phyloP scores from a whole-genome alignment of 2,113 vertebrate species.

The Platichthys flesus region DNA sequence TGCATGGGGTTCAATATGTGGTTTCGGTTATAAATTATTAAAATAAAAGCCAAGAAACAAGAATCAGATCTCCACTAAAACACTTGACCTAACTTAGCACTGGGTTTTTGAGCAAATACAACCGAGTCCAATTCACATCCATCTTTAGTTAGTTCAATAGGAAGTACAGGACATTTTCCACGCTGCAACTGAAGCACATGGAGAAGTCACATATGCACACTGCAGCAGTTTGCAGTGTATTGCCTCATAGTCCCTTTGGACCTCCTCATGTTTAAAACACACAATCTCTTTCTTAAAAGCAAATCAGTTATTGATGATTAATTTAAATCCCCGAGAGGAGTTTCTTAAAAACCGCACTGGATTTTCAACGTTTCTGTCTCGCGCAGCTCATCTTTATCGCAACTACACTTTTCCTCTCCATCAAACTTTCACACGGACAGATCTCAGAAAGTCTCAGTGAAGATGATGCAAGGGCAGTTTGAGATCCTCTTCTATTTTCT shows the following conservation, averaged over 20 bases:
- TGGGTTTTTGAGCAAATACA: not conserved
- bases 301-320: conserved; percentile 72
- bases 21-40: no score
- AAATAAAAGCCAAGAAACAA: not conserved
- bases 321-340: conserved; percentile 55
- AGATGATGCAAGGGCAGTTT: conserved; percentile 50
- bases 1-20: not conserved
- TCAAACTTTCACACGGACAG: conserved; percentile 23
- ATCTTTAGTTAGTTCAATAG: conserved; percentile 1
- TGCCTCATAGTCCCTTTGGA: conserved; percentile 69
- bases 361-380: conserved; percentile 25
- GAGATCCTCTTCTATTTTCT: not conserved
- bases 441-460: conserved; percentile 13
- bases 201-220: conserved; percentile 16
- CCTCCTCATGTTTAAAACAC: conserved; percentile 72
- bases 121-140: not conserved
- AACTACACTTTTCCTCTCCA: not conserved
- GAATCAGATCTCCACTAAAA: not conserved
- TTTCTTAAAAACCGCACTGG: conserved; percentile 26
- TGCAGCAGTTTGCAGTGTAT: conserved; percentile 51
- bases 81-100: not conserved
- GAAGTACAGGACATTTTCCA: not conserved
- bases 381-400: conserved; percentile 10
- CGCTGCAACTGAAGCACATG: not conserved
- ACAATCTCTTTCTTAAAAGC: conserved; percentile 26